These are phyloP conservation scores for Oasisia sp. DNA, from an alignment of 2,888 invertebrate genomes.

Conservation along the genomic window DNA sequence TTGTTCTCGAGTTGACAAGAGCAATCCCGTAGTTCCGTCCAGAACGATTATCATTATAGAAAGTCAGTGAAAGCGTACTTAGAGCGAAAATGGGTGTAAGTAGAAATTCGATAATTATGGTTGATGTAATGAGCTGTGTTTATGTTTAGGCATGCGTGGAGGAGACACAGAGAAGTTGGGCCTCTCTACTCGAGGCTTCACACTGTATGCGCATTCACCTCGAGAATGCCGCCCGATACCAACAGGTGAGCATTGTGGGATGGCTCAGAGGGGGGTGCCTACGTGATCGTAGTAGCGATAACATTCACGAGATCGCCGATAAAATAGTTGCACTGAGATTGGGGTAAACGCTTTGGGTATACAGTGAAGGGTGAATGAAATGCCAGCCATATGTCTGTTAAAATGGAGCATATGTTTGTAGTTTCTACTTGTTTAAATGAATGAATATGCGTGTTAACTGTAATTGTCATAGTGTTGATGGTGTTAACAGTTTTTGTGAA, in stretches of 20 bases:
- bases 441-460: neutral
- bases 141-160: conserved; percentile 57
- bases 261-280: neutral
- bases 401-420: neutral
- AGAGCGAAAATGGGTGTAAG: neutral
- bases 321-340: conserved; percentile 14
- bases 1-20: neutral
- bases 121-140: neutral
- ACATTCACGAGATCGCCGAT: neutral
- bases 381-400: neutral
- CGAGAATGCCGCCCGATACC: conserved; percentile 56
- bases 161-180: conserved; percentile 55
- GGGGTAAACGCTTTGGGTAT: neutral
- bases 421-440: neutral
- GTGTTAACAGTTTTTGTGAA: neutral
- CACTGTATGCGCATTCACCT: conserved; percentile 57
- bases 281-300: neutral
- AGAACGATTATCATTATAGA: neutral
- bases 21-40: neutral
- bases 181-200: conserved; percentile 53
- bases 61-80: neutral
- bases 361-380: neutral
- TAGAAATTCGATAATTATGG: neutral
- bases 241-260: conserved; percentile 50
- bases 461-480: neutral